Evolutionary conservation across 2,113 vertebrate genomes (phyloP).

Genomic region (Chroicocephalus ridibundus): DNA sequence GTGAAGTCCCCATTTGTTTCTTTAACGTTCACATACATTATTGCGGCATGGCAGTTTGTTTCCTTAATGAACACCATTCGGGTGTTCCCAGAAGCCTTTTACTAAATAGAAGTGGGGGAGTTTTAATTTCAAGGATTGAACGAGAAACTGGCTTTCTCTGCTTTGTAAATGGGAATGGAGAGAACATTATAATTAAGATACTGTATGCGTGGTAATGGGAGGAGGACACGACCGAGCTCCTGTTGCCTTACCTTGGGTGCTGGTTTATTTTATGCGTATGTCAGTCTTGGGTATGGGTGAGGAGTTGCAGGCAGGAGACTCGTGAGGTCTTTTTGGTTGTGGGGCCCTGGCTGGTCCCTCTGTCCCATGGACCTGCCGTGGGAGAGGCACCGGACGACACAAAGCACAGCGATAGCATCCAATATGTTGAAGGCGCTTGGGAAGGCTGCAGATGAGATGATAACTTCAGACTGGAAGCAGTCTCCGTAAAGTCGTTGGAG

Average conservation of each 20-base stretch:
- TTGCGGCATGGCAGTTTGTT: neutral
- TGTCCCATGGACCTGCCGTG: too few relatives aligned
- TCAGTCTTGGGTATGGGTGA: too few relatives aligned
- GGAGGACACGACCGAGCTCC: rapidly evolving
- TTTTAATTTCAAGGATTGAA: neutral
- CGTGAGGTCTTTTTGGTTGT: too few relatives aligned
- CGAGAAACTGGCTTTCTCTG: neutral
- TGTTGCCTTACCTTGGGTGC: neutral
- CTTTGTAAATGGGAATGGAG: neutral
- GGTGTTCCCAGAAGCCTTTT: neutral
- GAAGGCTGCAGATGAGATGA: neutral
- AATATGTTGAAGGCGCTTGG: neutral
- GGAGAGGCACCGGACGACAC: rapidly evolving
- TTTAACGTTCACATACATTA: conserved; percentile 23
- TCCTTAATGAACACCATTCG: neutral
- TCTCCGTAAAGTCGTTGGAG: rapidly evolving
- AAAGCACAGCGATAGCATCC: rapidly evolving
- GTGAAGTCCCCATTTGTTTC: conserved; percentile 46
- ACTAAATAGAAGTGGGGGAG: neutral
- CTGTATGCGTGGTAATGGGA: neutral
- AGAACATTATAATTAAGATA: neutral
- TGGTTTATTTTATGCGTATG: rapidly evolving
- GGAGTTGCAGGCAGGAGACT: rapidly evolving
- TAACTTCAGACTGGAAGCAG: too few relatives aligned
- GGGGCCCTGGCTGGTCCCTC: neutral